Percentiles rank a stretch among this genome's conserved stretches.
phyloP scores from a whole-genome alignment of 2,888 invertebrate genomes.

The Tiliacea aurago region DNA sequence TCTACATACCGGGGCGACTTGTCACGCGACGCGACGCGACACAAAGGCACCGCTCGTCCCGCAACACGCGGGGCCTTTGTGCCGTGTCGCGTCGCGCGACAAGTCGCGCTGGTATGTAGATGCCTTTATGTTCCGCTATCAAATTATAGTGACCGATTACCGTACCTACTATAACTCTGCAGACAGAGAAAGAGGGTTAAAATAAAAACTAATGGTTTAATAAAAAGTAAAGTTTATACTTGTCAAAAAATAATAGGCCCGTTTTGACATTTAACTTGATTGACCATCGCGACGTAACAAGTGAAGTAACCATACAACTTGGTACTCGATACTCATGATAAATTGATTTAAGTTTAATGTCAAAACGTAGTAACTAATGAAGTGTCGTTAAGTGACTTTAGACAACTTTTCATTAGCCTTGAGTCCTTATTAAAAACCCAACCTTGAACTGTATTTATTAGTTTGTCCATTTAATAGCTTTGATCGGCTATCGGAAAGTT shows the following conservation, averaged over 20 bases:
- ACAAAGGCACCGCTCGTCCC: too few species aligned
- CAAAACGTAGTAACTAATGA: not conserved
- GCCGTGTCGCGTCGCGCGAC: too few species aligned
- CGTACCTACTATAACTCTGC: constrained; percentile 7
- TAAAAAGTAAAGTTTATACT: constrained; percentile 17
- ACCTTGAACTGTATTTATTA: constrained; percentile 21
- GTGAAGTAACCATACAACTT: too few species aligned
- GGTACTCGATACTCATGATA: too few species aligned
- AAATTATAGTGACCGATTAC: constrained; percentile 11
- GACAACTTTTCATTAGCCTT: not conserved
- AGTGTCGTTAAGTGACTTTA: constrained; percentile 7
- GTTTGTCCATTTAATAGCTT: constrained; percentile 22
- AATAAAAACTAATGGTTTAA: not conserved
- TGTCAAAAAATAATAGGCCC: too few species aligned
- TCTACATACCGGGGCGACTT: too few species aligned
- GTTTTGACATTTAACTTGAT: too few species aligned
- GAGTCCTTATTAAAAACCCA: constrained; percentile 10
- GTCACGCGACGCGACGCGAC: too few species aligned
- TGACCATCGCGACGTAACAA: too few species aligned
- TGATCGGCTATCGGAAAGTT: not conserved
- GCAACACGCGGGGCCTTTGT: too few species aligned
- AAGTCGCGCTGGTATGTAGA: too few species aligned
- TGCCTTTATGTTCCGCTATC: constrained; percentile 2
- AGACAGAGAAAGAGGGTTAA: not conserved
- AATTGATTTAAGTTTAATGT: too few species aligned